Base-by-base conservation (phyloP, 2,888 invertebrate species). In the Lasioglossum villosulum region DNA sequence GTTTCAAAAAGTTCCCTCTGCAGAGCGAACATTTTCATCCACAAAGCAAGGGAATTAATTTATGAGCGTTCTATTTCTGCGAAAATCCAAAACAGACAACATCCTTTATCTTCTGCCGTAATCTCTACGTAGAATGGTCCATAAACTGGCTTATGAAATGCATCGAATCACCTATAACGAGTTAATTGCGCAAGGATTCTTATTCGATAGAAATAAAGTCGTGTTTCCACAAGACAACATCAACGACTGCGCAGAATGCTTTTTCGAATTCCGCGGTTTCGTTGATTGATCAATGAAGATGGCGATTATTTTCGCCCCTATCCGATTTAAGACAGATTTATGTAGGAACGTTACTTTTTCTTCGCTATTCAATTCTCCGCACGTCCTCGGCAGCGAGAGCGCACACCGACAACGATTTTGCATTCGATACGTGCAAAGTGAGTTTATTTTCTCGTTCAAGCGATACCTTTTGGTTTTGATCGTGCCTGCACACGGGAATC, bases 311-410 rank as follows among this genome's bases (percentile, higher is more conserved):
- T 82, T 72, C 39, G 72, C 63, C 66, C 39, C 42, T 39, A 8
- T 34, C 37, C 72, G 34, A 0, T 23, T 39, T 70, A n/a, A 71
- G 48, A 78, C 75, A 71, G 34, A 48, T 86, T 72, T 48, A 66
- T 76, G 37, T 80, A 72, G 52, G 70, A 52, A 48, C 59, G 73
- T 45, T 75, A 81, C 84, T 86, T 86, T 86, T 86, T 73, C 84
- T 73, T n/a, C 0, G 63, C 30, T 68, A 77, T 86, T 84, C 84
- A 86, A 84, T 81, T 84, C 84, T 16, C 63, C 30, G 42, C 72
- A 70, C 84, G 84, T 78, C n/a, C 42, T 52, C 56, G 23, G 68
- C 76, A 59, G 19, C 66, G 16, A 56, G 63, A 56, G 86, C 66
- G 71, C 75, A 75, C 74, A 34, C 66, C 59, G 66, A 4, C 77